Percentiles rank a stretch among this genome's conserved stretches.
Conservation (phyloP, 2,888 invertebrate species). For the Colletes collaris region DNA sequence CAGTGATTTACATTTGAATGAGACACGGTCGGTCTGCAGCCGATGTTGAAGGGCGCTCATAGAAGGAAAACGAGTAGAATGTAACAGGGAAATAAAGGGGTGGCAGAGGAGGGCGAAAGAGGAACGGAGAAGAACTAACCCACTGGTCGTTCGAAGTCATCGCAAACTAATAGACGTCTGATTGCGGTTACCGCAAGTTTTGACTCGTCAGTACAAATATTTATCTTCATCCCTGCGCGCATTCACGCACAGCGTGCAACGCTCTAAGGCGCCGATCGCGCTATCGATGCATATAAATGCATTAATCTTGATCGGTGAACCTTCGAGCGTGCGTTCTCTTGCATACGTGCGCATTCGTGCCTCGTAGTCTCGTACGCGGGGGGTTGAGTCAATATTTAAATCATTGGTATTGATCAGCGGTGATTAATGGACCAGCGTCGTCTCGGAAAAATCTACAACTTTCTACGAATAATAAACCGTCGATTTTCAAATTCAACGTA, state of each 20-base stretch:
- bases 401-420: constrained; percentile 72
- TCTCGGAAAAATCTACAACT: constrained; percentile 29
- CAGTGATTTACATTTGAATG: constrained; percentile 73
- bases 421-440: constrained; percentile 70
- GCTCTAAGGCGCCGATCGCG: constrained; percentile 73
- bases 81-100: constrained; percentile 18
- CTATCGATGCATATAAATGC: constrained; percentile 74
- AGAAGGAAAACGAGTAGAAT: not conserved
- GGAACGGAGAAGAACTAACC: constrained; percentile 13
- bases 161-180: constrained; percentile 72
- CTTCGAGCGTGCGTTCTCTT: constrained; percentile 45
- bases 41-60: constrained; percentile 9
- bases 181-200: constrained; percentile 76
- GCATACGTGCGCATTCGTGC: constrained; percentile 70
- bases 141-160: constrained; percentile 56
- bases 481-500: not conserved
- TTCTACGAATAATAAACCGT: constrained; percentile 11
- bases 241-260: constrained; percentile 67
- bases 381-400: constrained; percentile 79
- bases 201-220: constrained; percentile 80
- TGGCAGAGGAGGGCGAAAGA: constrained; percentile 5
- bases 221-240: constrained; percentile 76
- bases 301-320: constrained; percentile 78
- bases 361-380: constrained; percentile 56
- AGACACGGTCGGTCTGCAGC: constrained; percentile 27